phyloP scores from a whole-genome alignment of 2,888 invertebrate species.

The Clepsis dumicolana region DNA sequence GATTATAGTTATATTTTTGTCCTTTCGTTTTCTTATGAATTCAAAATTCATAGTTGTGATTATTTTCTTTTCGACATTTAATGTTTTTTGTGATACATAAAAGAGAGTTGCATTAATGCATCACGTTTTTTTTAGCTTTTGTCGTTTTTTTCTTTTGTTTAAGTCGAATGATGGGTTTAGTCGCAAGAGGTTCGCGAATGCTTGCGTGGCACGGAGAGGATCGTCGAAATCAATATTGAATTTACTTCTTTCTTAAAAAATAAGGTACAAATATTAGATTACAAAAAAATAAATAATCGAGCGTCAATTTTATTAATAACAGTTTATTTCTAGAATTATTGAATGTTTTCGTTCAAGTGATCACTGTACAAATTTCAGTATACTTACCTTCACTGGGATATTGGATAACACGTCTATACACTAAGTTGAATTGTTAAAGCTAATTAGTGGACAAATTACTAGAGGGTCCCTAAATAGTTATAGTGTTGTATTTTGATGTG shows the following conservation, averaged over 20 bases:
- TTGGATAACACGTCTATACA: constrained; percentile 70
- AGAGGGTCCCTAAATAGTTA: constrained; percentile 71
- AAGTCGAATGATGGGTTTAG: constrained; percentile 64
- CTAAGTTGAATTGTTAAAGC: constrained; percentile 79
- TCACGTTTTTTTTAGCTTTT: constrained; percentile 75
- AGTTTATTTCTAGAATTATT: constrained; percentile 53
- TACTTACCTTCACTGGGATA: constrained; percentile 58
- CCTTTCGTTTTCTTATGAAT: constrained; percentile 80
- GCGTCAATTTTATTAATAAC: constrained; percentile 63
- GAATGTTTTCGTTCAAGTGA: constrained; percentile 50
- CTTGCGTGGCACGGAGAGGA: constrained; percentile 58
- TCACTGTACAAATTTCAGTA: constrained; percentile 65
- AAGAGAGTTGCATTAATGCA: constrained; percentile 83
- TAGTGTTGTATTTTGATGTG: constrained; percentile 80
- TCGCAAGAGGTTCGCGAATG: constrained; percentile 57
- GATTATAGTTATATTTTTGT: constrained; percentile 77
- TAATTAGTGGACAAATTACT: constrained; percentile 71
- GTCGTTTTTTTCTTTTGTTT: constrained; percentile 60
- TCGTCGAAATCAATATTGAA: constrained; percentile 63
- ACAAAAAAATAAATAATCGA: constrained; percentile 56
- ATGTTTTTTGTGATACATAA: constrained; percentile 86
- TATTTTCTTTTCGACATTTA: constrained; percentile 82
- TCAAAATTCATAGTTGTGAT: constrained; percentile 87
- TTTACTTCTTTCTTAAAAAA: constrained; percentile 68
- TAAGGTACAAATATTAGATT: constrained; percentile 79